These are phyloP conservation scores for Colletes latitarsis DNA, from an alignment of 1,140 invertebrate species.

Conservation along the genomic window DNA sequence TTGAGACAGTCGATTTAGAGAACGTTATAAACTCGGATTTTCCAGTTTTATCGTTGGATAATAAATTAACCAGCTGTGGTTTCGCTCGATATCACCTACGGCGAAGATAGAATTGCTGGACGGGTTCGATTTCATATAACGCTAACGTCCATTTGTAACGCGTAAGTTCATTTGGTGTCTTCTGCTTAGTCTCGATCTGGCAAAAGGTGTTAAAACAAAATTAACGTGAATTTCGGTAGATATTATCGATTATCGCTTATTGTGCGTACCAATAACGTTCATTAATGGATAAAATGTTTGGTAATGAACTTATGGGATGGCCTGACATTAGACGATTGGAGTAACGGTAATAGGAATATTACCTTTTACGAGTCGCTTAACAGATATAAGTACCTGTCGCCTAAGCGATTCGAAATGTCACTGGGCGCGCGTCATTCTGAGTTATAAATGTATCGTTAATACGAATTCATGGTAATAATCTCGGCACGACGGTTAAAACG, in stretches of 20 bases:
- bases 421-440: not conserved
- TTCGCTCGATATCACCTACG: not conserved
- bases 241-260: too few relatives aligned
- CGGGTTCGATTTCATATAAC: not conserved
- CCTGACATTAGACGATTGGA: too few relatives aligned
- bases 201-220: too few relatives aligned
- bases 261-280: too few relatives aligned
- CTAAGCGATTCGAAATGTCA: constrained; percentile 18
- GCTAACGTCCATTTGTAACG: not conserved
- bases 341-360: too few relatives aligned
- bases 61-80: not conserved
- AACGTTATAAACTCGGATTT: constrained; percentile 1
- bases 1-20: not conserved
- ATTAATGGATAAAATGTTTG: too few relatives aligned
- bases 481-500: not conserved
- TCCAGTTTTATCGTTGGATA: not conserved
- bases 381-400: not conserved
- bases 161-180: not conserved
- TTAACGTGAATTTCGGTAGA: too few relatives aligned
- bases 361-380: not conserved
- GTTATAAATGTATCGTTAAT: constrained; percentile 6
- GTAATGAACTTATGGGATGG: too few relatives aligned
- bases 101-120: not conserved
- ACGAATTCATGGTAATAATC: not conserved
- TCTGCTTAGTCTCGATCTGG: not conserved